A percentile compares a stretch with the other conserved stretches of the same genome.
phyloP scores from a whole-genome alignment of 2,113 vertebrate genomes.

The Argyrosomus japonicus region DNA sequence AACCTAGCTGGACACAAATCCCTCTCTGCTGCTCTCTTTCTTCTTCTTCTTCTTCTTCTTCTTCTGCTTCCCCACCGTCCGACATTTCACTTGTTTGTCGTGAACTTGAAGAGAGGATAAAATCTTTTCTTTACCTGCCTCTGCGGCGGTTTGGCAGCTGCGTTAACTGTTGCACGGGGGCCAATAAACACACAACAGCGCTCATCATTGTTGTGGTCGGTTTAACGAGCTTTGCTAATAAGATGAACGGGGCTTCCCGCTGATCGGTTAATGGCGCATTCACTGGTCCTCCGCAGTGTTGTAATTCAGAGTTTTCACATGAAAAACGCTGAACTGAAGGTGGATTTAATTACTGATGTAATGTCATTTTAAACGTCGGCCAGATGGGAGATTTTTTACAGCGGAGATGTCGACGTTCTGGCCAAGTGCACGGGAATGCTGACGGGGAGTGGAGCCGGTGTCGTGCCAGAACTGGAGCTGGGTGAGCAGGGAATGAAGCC shows the following conservation, averaged over 20 bases:
- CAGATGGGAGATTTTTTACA: neutral
- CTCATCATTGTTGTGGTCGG: constrained; percentile 46
- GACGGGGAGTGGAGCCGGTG: no score
- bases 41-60: neutral
- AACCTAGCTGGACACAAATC: constrained; percentile 67
- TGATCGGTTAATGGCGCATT: constrained; percentile 60
- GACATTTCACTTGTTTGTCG: constrained; percentile 4
- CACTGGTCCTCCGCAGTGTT: constrained; percentile 27
- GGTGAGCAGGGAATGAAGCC: no score
- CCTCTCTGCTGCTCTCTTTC: constrained; percentile 35
- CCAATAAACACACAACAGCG: constrained; percentile 54
- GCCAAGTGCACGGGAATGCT: no score
- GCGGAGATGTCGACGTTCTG: no score
- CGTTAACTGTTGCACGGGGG: constrained; percentile 25
- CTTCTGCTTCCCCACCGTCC: neutral
- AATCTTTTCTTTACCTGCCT: constrained; percentile 35
- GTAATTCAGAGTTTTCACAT: constrained; percentile 11
- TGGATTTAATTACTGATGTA: neutral
- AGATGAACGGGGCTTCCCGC: constrained; percentile 62
- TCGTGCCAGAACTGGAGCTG: no score
- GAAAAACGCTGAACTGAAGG: neutral
- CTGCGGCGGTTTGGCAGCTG: constrained; percentile 53
- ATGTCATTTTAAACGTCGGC: neutral
- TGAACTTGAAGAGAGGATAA: constrained; percentile 20
- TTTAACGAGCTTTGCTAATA: constrained; percentile 72